These are phyloP conservation scores for Helostoma temminkii DNA, from an alignment of 2,797 vertebrate species.

Conservation along the genomic window DNA sequence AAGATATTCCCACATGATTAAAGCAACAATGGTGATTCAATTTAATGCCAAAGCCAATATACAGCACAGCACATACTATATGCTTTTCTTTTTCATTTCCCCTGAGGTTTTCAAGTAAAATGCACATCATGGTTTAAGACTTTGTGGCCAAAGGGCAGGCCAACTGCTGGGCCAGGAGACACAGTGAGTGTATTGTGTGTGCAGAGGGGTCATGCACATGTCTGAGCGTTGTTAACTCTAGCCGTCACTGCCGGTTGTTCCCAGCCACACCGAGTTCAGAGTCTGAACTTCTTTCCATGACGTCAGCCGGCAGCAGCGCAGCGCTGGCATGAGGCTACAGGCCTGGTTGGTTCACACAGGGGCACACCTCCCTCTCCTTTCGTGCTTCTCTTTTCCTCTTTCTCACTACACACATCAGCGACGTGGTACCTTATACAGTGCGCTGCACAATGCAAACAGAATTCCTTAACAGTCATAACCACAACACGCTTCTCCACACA, in stretches of 20 bases:
- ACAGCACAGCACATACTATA: background rate
- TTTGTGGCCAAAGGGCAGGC: slow-evolving; percentile 7
- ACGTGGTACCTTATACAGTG: slow-evolving; percentile 10
- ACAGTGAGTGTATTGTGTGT: slow-evolving; percentile 30
- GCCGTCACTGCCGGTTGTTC: slow-evolving; percentile 59
- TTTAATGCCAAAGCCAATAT: background rate
- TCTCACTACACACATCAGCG: slow-evolving; percentile 1
- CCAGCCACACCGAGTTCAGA: slow-evolving; percentile 64
- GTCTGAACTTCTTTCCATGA: slow-evolving; percentile 83
- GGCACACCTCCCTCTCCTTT: slow-evolving; percentile 52
- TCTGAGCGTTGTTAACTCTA: slow-evolving; percentile 55
- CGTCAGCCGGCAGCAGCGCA: slow-evolving; percentile 69
- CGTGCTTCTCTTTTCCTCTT: slow-evolving; percentile 15
- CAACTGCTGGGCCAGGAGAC: background rate
- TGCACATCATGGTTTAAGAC: background rate
- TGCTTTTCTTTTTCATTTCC: background rate
- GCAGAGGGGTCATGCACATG: slow-evolving; percentile 15
- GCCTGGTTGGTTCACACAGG: slow-evolving; percentile 61
- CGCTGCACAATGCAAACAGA: slow-evolving; percentile 58
- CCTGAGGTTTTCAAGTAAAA: background rate
- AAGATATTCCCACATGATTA: background rate
- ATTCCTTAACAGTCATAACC: slow-evolving; percentile 50
- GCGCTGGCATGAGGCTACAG: slow-evolving; percentile 72
- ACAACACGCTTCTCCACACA: slow-evolving; percentile 30
- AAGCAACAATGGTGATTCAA: background rate